Conservation (phyloP, 2,888 invertebrate genomes). For the Andricus curvator region DNA sequence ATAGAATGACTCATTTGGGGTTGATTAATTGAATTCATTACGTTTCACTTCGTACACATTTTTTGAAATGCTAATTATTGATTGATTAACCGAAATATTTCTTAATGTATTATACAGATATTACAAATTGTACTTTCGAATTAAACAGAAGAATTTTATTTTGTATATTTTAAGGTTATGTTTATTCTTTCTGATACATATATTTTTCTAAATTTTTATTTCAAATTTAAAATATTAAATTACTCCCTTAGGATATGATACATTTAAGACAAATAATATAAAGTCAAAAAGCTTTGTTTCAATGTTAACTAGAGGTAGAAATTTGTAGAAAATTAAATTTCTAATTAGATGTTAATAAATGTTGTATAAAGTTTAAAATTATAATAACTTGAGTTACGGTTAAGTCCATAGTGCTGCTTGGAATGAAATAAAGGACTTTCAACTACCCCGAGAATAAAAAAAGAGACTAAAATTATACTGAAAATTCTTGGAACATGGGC, state of each 20-base stretch:
- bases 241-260: no score
- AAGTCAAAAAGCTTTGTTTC: no score
- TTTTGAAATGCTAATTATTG: not conserved
- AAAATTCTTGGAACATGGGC: slow-evolving; percentile 50
- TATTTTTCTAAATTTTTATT: not conserved
- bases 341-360: not conserved
- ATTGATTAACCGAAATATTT: not conserved
- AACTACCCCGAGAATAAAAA: not conserved
- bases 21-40: not conserved
- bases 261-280: no score
- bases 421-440: not conserved
- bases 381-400: not conserved
- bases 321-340: not conserved
- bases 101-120: not conserved
- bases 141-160: not conserved
- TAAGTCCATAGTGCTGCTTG: not conserved
- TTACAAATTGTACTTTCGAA: not conserved
- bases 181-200: not conserved
- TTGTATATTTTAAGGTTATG: not conserved
- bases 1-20: not conserved
- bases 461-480: slow-evolving; percentile 3
- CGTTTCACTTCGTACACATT: not conserved
- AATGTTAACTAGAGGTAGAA: not conserved
- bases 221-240: not conserved
- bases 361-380: not conserved